Conservation (phyloP, 2,113 vertebrate genomes). For the Trachemys scripta region DNA sequence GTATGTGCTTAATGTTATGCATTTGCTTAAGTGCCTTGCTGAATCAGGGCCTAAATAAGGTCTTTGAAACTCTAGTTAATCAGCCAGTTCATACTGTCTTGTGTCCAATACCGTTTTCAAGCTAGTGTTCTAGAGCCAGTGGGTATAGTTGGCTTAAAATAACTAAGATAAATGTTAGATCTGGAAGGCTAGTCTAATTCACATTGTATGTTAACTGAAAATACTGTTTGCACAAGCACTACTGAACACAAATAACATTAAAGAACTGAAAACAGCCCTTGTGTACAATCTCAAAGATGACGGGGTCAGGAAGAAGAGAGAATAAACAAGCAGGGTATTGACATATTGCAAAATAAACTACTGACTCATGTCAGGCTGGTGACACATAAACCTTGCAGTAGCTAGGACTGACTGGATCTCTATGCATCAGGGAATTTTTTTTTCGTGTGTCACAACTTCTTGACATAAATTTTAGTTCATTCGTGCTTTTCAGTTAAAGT, state of each 20-base stretch:
- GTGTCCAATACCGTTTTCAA: conserved; percentile 54
- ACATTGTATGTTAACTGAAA: conserved; percentile 64
- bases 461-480: conserved; percentile 22
- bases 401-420: background rate
- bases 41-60: conserved; percentile 44
- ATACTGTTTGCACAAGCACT: conserved; percentile 51
- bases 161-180: conserved; percentile 67
- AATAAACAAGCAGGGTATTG: background rate
- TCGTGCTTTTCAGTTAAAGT: conserved; percentile 14
- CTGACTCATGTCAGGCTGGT: conserved; percentile 24
- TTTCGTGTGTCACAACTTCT: conserved; percentile 22
- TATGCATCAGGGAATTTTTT: background rate
- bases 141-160: conserved; percentile 60
- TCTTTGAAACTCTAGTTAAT: conserved; percentile 66
- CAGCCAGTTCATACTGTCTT: conserved; percentile 42
- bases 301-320: conserved; percentile 22
- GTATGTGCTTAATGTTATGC: conserved; percentile 33
- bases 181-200: conserved; percentile 49
- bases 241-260: conserved; percentile 43
- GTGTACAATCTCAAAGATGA: background rate
- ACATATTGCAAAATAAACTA: conserved; percentile 11
- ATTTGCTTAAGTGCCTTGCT: conserved; percentile 33
- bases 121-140: conserved; percentile 49
- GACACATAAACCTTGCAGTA: conserved; percentile 21
- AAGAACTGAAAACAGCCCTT: background rate